Percentiles rank a stretch among this genome's conserved stretches.
Evolutionary conservation across 2,797 vertebrate species (phyloP).

Genomic region (Sebastes iracundus): DNA sequence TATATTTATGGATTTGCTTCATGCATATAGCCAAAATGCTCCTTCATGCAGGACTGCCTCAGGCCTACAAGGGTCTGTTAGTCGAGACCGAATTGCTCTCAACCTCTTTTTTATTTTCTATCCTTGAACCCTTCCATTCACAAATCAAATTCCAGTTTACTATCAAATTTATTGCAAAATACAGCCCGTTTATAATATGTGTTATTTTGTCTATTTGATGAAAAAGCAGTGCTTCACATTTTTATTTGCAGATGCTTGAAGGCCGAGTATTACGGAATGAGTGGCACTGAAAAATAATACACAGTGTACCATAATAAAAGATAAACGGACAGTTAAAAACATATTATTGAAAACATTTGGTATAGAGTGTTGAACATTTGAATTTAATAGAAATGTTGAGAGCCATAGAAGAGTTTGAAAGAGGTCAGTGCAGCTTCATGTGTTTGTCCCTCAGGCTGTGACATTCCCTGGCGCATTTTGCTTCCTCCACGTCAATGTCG

Average conservation of each 20-base stretch:
- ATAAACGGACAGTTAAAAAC: not conserved
- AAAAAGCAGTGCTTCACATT: not conserved
- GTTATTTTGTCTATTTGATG: not conserved
- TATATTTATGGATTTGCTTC: slow-evolving; percentile 28
- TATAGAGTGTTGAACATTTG: not conserved
- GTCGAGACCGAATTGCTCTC: not conserved
- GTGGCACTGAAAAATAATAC: not conserved
- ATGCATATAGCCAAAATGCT: not conserved
- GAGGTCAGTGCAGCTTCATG: not conserved
- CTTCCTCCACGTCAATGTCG: not conserved
- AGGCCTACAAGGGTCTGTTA: slow-evolving; percentile 2
- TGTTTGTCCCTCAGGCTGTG: not conserved
- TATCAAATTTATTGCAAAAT: not conserved
- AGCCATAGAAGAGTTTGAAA: not conserved
- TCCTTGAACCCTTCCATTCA: not conserved
- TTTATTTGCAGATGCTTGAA: not conserved
- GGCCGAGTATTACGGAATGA: not conserved
- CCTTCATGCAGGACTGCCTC: slow-evolving; percentile 3
- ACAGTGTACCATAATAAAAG: not conserved
- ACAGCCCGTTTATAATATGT: not conserved
- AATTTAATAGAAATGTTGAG: not conserved
- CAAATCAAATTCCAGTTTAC: not conserved
- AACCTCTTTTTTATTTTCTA: slow-evolving; percentile 6
- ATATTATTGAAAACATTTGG: not conserved
- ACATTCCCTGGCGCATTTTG: not conserved